phyloP scores from a whole-genome alignment of 2,888 invertebrate genomes.

The Anagyrus pseudococci region DNA sequence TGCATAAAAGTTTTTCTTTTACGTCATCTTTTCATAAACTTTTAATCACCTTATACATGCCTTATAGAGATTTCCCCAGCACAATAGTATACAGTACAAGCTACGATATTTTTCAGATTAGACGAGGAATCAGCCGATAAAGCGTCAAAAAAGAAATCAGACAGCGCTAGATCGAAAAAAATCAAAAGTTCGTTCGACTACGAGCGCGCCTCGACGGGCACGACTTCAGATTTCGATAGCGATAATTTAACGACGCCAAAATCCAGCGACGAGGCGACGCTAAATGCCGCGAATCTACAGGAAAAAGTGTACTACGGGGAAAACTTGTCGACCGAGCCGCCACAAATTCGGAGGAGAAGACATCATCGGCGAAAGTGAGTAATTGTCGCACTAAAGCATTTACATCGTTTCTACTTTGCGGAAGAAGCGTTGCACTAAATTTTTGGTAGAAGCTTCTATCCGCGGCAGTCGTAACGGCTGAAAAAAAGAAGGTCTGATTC shows the following conservation, averaged over 20 bases:
- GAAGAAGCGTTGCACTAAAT: neutral
- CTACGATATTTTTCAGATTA: conserved; percentile 19
- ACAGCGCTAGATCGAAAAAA: neutral
- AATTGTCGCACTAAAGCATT: no score
- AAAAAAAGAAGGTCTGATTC: no score
- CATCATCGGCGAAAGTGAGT: conserved; percentile 52
- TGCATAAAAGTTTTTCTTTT: neutral
- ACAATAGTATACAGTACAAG: no score
- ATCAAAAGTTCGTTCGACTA: neutral
- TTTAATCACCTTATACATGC: no score
- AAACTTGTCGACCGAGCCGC: conserved; percentile 33
- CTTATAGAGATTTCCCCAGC: no score
- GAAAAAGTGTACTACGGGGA: conserved; percentile 23
- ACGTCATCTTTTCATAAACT: no score
- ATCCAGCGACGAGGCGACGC: neutral
- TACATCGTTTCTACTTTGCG: no score
- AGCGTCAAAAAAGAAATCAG: conserved; percentile 11
- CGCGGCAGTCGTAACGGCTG: no score
- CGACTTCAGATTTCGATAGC: conserved; percentile 5
- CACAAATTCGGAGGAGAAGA: conserved; percentile 49
- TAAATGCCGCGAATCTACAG: conserved; percentile 4
- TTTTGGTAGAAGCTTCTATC: no score
- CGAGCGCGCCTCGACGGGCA: neutral
- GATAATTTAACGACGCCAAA: conserved; percentile 2
- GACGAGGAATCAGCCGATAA: conserved; percentile 5